Conservation (phyloP, 2,113 vertebrate species). For the Ailurus styani region DNA sequence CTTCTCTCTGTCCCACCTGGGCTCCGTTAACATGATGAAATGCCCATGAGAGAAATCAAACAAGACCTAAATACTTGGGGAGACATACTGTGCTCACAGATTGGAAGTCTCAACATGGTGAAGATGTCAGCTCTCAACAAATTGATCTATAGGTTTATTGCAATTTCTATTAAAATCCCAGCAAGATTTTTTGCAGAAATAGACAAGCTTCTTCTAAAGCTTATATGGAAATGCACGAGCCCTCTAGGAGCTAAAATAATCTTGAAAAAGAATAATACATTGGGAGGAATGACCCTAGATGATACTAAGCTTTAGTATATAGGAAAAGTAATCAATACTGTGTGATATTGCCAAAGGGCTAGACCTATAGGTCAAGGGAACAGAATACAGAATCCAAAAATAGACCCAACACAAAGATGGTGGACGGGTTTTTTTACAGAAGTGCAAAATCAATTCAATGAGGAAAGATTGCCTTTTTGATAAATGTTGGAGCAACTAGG, state of each 20-base stretch:
- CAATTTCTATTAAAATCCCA: neutral
- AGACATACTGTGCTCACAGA: neutral
- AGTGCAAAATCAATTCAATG: neutral
- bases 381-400: neutral
- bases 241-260: neutral
- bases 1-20: neutral
- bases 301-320: neutral
- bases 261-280: neutral
- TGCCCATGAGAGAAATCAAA: neutral
- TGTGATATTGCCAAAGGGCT: neutral
- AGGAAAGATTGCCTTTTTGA: neutral
- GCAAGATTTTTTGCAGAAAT: neutral
- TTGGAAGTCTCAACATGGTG: neutral
- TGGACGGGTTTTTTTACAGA: neutral
- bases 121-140: neutral
- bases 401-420: neutral
- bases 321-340: neutral
- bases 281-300: neutral
- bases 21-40: neutral
- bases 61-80: neutral
- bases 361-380: neutral
- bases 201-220: neutral
- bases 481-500: neutral
- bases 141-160: neutral
- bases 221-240: neutral